phyloP scores from a whole-genome alignment of 2,888 invertebrate genomes.

The Diploptera punctata region DNA sequence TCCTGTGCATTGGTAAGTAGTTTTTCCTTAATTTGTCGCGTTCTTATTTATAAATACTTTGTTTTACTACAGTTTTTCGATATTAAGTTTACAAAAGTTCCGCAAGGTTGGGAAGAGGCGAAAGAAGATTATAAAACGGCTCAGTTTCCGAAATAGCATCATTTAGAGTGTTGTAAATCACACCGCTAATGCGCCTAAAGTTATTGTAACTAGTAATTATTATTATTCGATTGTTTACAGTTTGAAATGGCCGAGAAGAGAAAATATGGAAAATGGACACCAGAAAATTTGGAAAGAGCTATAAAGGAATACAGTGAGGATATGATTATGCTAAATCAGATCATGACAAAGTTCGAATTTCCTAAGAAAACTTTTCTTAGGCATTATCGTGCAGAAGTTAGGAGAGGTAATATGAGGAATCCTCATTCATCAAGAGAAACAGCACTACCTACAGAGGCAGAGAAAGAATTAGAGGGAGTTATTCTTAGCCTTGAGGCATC shows the following conservation, averaged over 20 bases:
- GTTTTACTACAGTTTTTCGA: not conserved
- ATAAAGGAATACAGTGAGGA: conserved; percentile 6
- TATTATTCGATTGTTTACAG: not conserved
- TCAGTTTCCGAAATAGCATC: not conserved
- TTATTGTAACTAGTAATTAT: not conserved
- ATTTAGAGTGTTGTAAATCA: not conserved
- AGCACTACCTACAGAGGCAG: not conserved
- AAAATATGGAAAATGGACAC: no score
- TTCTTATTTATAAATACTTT: not conserved
- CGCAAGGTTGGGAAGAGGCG: not conserved
- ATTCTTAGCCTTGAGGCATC: conserved; percentile 5
- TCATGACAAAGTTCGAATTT: not conserved
- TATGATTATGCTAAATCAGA: not conserved
- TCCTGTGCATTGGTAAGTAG: not conserved
- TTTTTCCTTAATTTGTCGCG: conserved; percentile 1
- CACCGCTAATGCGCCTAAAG: not conserved
- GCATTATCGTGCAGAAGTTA: conserved; percentile 1
- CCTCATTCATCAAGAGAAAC: conserved; percentile 10
- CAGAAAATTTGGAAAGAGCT: not conserved
- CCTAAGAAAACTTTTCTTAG: not conserved
- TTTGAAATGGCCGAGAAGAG: no score
- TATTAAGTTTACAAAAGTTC: not conserved
- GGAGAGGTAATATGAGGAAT: not conserved
- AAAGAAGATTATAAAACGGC: no score
- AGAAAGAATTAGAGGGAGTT: not conserved